phyloP scores from a whole-genome alignment of 2,797 vertebrate genomes.

The Labeo calbasu region DNA sequence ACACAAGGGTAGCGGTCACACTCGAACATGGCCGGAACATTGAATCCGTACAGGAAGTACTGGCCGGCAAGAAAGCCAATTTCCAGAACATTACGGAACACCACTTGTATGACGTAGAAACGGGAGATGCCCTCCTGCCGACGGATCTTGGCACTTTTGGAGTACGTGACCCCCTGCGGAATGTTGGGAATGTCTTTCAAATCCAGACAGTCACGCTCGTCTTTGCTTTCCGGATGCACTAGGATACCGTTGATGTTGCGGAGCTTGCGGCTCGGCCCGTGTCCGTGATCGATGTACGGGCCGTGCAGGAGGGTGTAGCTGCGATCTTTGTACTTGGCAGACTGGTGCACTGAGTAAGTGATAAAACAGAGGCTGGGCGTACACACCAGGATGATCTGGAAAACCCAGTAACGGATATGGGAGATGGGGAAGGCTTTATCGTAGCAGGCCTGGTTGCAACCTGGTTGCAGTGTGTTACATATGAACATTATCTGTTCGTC shows the following conservation, averaged over 20 bases:
- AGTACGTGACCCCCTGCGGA: slow-evolving; percentile 70
- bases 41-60: slow-evolving; percentile 90
- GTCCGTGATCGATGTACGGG: slow-evolving; percentile 79
- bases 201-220: slow-evolving; percentile 80
- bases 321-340: slow-evolving; percentile 83
- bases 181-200: slow-evolving; percentile 81
- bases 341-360: slow-evolving; percentile 88
- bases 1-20: slow-evolving; percentile 89
- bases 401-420: slow-evolving; percentile 91
- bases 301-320: slow-evolving; percentile 80
- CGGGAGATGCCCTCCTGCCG: slow-evolving; percentile 88
- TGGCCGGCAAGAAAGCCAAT: slow-evolving; percentile 88
- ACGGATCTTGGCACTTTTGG: slow-evolving; percentile 81
- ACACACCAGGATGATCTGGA: slow-evolving; percentile 89
- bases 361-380: slow-evolving; percentile 89
- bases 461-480: slow-evolving; percentile 90
- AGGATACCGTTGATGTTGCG: slow-evolving; percentile 81
- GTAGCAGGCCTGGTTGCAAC: slow-evolving; percentile 92
- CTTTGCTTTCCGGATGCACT: slow-evolving; percentile 80
- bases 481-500: slow-evolving; percentile 93
- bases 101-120: slow-evolving; percentile 91
- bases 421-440: slow-evolving; percentile 92
- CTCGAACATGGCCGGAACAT: slow-evolving; percentile 86
- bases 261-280: slow-evolving; percentile 75
- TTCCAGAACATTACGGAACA: slow-evolving; percentile 88